Evolutionary conservation across 2,888 invertebrate species (phyloP).

Genomic region (Nymphalis c-album): DNA sequence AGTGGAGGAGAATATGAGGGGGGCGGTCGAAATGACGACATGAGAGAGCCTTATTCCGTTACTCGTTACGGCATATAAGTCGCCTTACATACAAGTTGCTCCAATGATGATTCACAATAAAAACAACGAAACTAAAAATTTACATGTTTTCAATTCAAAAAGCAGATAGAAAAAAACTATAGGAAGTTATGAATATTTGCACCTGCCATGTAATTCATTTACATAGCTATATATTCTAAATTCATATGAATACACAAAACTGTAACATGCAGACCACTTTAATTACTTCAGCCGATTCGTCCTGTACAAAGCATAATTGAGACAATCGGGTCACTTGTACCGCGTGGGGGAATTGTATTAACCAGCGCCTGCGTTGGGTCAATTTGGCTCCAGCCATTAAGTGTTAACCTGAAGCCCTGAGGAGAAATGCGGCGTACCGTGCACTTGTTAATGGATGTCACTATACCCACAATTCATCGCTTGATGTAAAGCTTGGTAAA

Average conservation of each 20-base stretch:
- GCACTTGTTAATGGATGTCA: conserved; percentile 44
- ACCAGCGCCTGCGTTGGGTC: conserved; percentile 41
- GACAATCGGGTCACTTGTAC: conserved; percentile 30
- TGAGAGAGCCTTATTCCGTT: no score
- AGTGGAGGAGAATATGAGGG: no score
- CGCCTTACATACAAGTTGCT: no score
- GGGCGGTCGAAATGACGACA: no score
- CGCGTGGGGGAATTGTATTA: conserved; percentile 26
- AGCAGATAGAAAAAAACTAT: no score
- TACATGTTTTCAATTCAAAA: no score
- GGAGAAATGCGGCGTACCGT: conserved; percentile 48
- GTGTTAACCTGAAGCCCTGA: conserved; percentile 44
- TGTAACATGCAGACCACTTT: conserved; percentile 17
- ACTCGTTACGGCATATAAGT: no score
- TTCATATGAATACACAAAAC: conserved; percentile 10
- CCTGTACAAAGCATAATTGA: conserved; percentile 26
- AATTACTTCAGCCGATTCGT: conserved; percentile 24
- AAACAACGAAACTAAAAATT: no score
- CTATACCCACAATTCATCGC: conserved; percentile 1
- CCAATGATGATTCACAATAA: no score
- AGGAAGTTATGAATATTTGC: no score
- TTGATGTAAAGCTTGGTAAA: not conserved
- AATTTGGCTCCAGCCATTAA: conserved; percentile 53
- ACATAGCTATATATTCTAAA: not conserved
- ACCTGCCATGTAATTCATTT: no score